Percentiles rank a stretch among this genome's conserved stretches.
Evolutionary conservation across 2,113 vertebrate species (phyloP).

Genomic region (Orientallactaga bullata): DNA sequence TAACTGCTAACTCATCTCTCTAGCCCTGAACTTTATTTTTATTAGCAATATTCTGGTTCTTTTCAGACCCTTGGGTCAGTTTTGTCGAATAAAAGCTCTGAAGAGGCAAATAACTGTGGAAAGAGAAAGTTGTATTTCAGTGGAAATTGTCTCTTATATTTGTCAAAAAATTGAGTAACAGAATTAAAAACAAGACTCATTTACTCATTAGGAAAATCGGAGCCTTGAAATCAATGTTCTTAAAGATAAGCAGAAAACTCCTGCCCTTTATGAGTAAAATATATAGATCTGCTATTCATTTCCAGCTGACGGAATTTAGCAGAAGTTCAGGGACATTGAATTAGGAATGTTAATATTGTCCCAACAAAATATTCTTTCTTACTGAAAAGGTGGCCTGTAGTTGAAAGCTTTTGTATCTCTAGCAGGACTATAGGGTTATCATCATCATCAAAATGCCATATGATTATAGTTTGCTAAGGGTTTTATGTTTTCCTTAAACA

Average conservation of each 20-base stretch:
- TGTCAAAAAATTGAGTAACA: neutral
- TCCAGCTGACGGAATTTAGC: neutral
- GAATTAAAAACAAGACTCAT: neutral
- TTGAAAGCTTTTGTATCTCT: neutral
- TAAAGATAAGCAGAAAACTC: constrained; percentile 8
- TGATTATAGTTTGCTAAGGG: neutral
- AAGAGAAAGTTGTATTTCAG: neutral
- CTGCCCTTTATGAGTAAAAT: neutral
- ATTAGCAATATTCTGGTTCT: neutral
- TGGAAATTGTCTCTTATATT: neutral
- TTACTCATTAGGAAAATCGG: constrained; percentile 5
- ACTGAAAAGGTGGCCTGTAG: neutral
- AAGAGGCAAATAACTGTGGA: neutral
- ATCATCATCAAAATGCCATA: neutral
- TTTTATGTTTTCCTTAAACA: neutral
- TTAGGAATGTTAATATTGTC: neutral
- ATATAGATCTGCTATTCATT: neutral
- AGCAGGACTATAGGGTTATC: neutral
- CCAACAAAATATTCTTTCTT: constrained; percentile 17
- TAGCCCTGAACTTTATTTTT: neutral
- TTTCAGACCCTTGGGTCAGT: neutral
- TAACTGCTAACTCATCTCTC: too few relatives aligned
- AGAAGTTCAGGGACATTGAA: neutral
- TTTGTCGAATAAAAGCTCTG: constrained; percentile 1
- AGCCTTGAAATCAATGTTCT: neutral